A percentile compares a stretch with the other conserved stretches of the same genome.
Evolutionary conservation across 2,113 vertebrate genomes (phyloP).

Genomic region (Numenius arquata): DNA sequence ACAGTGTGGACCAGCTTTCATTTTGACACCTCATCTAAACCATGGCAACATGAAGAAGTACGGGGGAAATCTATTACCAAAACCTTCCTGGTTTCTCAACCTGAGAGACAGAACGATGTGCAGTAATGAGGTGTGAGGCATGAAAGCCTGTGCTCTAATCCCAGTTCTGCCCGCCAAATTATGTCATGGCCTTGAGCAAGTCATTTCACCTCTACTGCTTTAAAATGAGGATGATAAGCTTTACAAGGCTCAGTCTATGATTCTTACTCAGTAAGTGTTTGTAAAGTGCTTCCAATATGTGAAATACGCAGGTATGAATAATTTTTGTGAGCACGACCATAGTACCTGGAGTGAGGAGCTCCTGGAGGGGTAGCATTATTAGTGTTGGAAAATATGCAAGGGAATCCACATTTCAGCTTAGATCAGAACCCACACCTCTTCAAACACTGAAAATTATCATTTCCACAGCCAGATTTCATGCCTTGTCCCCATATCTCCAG

Average conservation of each 20-base stretch:
- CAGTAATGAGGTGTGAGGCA: slow-evolving; percentile 45
- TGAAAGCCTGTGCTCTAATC: slow-evolving; percentile 4
- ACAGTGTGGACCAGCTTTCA: not conserved
- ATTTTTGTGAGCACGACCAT: not conserved
- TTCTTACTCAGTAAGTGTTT: slow-evolving; percentile 4
- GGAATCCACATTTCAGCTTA: not conserved
- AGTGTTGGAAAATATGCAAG: not conserved
- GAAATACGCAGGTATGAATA: not conserved
- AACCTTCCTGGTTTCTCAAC: not conserved
- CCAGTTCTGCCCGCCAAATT: slow-evolving; percentile 44
- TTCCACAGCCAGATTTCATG: not conserved
- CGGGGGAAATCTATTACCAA: not conserved
- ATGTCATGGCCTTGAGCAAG: slow-evolving; percentile 50
- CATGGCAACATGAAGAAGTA: not conserved
- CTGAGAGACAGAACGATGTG: not conserved
- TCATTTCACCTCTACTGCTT: slow-evolving; percentile 29
- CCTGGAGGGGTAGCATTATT: not conserved
- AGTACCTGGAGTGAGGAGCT: not conserved
- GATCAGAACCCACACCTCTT: not conserved
- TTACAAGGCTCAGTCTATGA: slow-evolving; percentile 34
- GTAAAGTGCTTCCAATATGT: not conserved
- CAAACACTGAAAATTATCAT: not conserved
- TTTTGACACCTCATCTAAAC: slow-evolving; percentile 20
- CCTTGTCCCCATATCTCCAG: not conserved
- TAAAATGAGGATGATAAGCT: slow-evolving; percentile 45